Conservation (phyloP, 2,113 vertebrate species). For the Oreochromis aureus region DNA sequence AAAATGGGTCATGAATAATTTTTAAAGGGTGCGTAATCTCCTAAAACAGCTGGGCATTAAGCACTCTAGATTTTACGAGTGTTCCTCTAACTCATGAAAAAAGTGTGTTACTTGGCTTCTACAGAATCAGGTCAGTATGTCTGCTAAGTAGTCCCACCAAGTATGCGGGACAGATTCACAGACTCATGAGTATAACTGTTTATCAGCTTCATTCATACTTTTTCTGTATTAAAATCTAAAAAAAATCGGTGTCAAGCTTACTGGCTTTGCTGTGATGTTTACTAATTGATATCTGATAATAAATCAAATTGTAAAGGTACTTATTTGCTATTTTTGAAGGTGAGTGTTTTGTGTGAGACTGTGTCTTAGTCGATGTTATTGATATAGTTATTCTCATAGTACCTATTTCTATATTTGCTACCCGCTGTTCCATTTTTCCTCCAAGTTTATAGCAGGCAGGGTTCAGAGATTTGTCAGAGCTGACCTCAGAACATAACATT, state of each 20-base stretch:
- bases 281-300: not conserved
- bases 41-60: not conserved
- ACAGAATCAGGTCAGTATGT: not conserved
- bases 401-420: constrained; percentile 26
- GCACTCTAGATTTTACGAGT: not conserved
- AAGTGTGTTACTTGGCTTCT: not conserved
- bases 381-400: constrained; percentile 39
- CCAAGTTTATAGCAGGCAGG: constrained; percentile 5
- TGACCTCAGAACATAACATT: constrained; percentile 54
- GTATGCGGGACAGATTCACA: not conserved
- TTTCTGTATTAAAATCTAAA: not conserved
- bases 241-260: not conserved
- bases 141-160: not conserved
- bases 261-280: not conserved
- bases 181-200: not conserved
- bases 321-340: constrained; percentile 4
- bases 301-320: not conserved
- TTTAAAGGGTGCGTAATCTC: not conserved
- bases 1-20: not conserved
- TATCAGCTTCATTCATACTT: not conserved
- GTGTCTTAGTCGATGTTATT: constrained; percentile 28
- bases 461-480: constrained; percentile 45
- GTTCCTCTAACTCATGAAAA: not conserved
- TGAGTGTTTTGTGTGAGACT: not conserved
- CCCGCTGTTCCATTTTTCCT: constrained; percentile 18